Base-by-base conservation (phyloP, 2,113 vertebrate species). In the Bothrops jararaca region DNA sequence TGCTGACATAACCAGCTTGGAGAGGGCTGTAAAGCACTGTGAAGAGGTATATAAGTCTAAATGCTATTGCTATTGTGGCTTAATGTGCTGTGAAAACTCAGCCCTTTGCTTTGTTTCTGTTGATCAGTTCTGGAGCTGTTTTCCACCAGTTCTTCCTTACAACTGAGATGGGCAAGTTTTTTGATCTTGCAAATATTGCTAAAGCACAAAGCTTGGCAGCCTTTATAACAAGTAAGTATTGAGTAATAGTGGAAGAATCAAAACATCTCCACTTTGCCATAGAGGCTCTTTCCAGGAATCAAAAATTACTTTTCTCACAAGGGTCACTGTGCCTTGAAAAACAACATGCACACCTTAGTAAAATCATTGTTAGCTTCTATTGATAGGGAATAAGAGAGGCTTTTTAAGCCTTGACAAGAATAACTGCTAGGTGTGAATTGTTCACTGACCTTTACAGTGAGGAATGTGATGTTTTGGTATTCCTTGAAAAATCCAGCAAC, bases 401-500 rank as follows among this genome's bases (percentile, higher is more conserved):
- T 53, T 88, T 74, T 13, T 74, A 13, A 74, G 0, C 13, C 13
- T 74, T 74, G 13, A 34, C 5, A 34, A 69, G 64, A n/a, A 69
- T 6, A n/a, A 34, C 13, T 34, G 13, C 15, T 74, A 34, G 64
- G 18, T 34, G 64, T 34, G 13, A 74, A 34, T 34, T 69, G 64
- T 34, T 34, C 18, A 86, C 89, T 91, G 93, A 96, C 94, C 95
- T 95, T 96, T 56, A 96, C 94, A 1, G 94, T 96, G 88, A 97
- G 91, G 90, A 97, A 95, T 5, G 93, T 95, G 60, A 96, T 95
- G 54, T 94, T 93, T 80, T 93, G 87, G 22, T 95, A 96, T 29
- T 96, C 92, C 52, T 94, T 94, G 80, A 93, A 94, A 90, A 96
- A 97, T 45, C 95, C 95, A 5, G 95, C 96, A 56, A 96, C 94